Percentiles rank a stretch among this genome's conserved stretches.
Conservation (phyloP, 2,113 vertebrate species). For the Diadophis punctatus region DNA sequence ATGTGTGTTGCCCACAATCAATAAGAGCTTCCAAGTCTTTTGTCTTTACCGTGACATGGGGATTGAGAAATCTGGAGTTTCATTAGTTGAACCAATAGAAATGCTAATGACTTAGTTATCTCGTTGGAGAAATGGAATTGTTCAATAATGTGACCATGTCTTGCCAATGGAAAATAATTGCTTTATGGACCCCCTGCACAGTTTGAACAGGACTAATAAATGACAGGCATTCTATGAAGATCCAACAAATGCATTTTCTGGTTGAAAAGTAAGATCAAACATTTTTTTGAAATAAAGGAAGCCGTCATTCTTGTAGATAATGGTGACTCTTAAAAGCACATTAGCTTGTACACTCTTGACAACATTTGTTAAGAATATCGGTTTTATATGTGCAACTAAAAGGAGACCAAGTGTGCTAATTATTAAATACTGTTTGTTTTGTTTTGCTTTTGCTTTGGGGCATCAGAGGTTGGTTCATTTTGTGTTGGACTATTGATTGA, state of each 20-base stretch:
- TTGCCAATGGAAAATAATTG: conserved; percentile 23
- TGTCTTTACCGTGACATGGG: conserved; percentile 11
- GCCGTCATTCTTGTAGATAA: background rate
- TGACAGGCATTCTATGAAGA: conserved; percentile 3
- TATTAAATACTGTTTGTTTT: background rate
- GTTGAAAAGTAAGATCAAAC: background rate
- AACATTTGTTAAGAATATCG: background rate
- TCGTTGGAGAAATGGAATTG: conserved; percentile 16
- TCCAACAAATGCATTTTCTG: conserved; percentile 6
- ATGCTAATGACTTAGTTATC: conserved; percentile 41
- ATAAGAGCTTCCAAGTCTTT: conserved; percentile 29
- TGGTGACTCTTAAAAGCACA: background rate
- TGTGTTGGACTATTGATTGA: background rate
- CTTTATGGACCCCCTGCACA: conserved; percentile 8
- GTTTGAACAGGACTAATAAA: conserved; percentile 13
- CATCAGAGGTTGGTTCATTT: background rate
- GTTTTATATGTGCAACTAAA: background rate
- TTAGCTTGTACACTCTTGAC: background rate
- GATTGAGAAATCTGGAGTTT: conserved; percentile 43
- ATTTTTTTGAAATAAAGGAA: background rate
- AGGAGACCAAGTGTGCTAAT: background rate
- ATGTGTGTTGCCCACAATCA: conserved; percentile 2
- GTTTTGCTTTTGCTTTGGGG: background rate
- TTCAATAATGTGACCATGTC: conserved; percentile 30
- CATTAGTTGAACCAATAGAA: conserved; percentile 32